These are phyloP conservation scores for Syrrhaptes paradoxus DNA, from an alignment of 2,113 vertebrate species.

Conservation along the genomic window DNA sequence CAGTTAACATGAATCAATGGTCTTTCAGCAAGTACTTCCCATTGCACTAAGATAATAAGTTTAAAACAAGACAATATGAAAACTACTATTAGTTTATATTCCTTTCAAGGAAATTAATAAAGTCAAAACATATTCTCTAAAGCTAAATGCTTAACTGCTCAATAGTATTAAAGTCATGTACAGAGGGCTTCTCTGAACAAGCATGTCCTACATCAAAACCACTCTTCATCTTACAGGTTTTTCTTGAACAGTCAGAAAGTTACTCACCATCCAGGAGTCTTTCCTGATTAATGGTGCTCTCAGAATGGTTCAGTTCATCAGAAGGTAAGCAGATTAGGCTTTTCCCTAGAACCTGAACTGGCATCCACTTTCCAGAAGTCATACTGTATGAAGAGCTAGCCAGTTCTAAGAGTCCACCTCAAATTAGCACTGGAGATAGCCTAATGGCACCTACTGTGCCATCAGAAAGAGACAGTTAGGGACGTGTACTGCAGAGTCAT, in stretches of 20 bases:
- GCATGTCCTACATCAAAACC: conserved; percentile 40
- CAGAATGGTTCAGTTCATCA: conserved; percentile 61
- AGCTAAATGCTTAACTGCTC: background rate
- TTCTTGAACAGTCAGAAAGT: conserved; percentile 65
- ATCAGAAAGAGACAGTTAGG: background rate
- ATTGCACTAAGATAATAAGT: conserved; percentile 8
- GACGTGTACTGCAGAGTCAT: conserved; percentile 3
- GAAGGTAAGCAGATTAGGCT: conserved; percentile 62
- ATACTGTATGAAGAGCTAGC: conserved; percentile 34
- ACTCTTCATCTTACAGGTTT: conserved; percentile 34
- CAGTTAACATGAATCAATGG: conserved; percentile 28
- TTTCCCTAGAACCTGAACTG: conserved; percentile 49
- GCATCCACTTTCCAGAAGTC: background rate
- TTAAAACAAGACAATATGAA: conserved; percentile 47
- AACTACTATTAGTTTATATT: conserved; percentile 22
- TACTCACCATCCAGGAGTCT: conserved; percentile 73
- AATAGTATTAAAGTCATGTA: conserved; percentile 22
- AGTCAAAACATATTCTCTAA: conserved; percentile 35
- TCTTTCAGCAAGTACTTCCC: conserved; percentile 47
- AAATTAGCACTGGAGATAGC: background rate
- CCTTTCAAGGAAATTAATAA: conserved; percentile 12
- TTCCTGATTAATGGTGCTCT: conserved; percentile 73
- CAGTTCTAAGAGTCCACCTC: conserved; percentile 43
- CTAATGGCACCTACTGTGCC: conserved; percentile 25
- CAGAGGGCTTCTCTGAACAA: conserved; percentile 46